Evolutionary conservation across 2,888 invertebrate genomes (phyloP), one percentile per base, ranked within the genome.

Genomic region (Drymonia ruficornis): DNA sequence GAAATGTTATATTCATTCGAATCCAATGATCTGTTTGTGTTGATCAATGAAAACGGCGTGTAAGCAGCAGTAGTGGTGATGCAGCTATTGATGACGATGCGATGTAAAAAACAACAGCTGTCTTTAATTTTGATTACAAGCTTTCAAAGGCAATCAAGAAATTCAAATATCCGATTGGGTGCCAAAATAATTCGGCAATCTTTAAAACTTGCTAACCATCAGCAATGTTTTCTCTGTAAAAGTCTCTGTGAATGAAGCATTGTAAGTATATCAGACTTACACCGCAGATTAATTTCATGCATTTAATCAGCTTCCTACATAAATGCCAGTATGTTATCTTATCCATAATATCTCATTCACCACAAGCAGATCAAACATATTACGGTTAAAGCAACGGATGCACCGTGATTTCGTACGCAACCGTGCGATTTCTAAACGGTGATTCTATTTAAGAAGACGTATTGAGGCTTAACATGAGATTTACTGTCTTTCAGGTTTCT

Each of bases 331-430:
- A 13, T 23, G 2, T 44, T 23, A 44, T 44, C 44, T 44, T 23
- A 44, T 44, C 44, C 23, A n/a, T 13, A 44, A 23, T 23, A 44
- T 28, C 28, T 28, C 1, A 15, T 28, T 29, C 16, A 46, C 29
- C 50, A 50, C 49, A 49, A 56, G 42, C 38, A 40, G 45, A 70
- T 45, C 59, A 67, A 63, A 57, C 61, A 61, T 64, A 55, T 59
- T 65, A 65, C 71, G 59, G 70, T 71, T 70, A 63, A 63, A 58
- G 52, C 65, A 65, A 59, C 67, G 62, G 65, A 64, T 45, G 50
- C 62, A 57, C 61, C 61, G 62, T 61, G 55, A 56, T 66, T 71
- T 63, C 31, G 62, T 61, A 59, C 58, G 53, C 61, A 71, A 64
- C 64, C 59, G 63, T 63, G 59, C 51, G 61, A 65, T 60, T 59